These are phyloP conservation scores for Schrankia costaestrigalis DNA, from an alignment of 2,888 invertebrate species.

Conservation along the genomic window DNA sequence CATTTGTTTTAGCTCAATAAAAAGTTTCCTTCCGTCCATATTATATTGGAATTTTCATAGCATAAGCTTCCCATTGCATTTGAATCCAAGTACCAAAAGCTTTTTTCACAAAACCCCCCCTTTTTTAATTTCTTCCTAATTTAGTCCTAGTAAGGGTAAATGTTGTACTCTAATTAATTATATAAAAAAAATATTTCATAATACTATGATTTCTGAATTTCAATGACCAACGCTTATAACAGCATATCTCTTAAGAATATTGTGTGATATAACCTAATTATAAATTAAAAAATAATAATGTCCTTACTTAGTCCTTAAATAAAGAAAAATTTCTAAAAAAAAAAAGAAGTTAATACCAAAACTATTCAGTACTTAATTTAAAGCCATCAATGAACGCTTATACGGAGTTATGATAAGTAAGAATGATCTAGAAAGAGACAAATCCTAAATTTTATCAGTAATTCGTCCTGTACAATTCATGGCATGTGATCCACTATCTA, in stretches of 20 bases:
- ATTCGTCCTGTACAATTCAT: conserved; percentile 49
- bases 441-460: conserved; percentile 50
- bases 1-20: conserved; percentile 61
- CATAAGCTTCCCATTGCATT: conserved; percentile 63
- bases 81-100: conserved; percentile 29
- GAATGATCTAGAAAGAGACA: conserved; percentile 41
- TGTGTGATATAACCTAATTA: conserved; percentile 78
- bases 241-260: conserved; percentile 78
- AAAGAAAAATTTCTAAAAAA: conserved; percentile 43
- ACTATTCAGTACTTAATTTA: conserved; percentile 74
- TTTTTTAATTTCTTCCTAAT: conserved; percentile 25
- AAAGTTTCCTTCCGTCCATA: conserved; percentile 75
- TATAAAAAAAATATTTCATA: conserved; percentile 24
- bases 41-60: conserved; percentile 63
- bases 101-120: conserved; percentile 13
- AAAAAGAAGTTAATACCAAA: conserved; percentile 70
- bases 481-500: conserved; percentile 31
- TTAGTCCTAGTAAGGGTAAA: conserved; percentile 25
- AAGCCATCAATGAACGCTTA: conserved; percentile 63
- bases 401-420: conserved; percentile 47
- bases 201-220: conserved; percentile 50
- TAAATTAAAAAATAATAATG: conserved; percentile 59
- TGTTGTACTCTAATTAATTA: conserved; percentile 33
- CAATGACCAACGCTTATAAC: conserved; percentile 76
- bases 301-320: conserved; percentile 66